phyloP scores from a whole-genome alignment of 2,113 vertebrate genomes.

The Elgaria multicarinata region DNA sequence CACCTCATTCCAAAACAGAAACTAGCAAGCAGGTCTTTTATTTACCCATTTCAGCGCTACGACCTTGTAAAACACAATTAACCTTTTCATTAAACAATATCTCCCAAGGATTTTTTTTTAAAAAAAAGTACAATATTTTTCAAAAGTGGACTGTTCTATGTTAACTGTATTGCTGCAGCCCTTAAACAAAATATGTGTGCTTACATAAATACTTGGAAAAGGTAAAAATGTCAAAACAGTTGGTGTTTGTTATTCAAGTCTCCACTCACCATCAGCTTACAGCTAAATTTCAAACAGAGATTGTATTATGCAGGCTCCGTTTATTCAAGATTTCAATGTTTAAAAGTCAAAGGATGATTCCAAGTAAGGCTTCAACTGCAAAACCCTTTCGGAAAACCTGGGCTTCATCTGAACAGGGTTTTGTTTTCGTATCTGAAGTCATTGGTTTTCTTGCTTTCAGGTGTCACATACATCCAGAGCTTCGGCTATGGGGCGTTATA shows the following conservation, averaged over 20 bases:
- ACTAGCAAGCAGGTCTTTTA: conserved; percentile 51
- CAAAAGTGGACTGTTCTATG: conserved; percentile 73
- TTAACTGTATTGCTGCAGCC: conserved; percentile 63
- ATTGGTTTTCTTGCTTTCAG: background rate
- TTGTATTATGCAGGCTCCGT: conserved; percentile 27
- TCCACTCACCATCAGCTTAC: conserved; percentile 74
- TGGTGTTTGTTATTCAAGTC: conserved; percentile 73
- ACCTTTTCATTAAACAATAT: conserved; percentile 74
- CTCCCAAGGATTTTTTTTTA: conserved; percentile 44
- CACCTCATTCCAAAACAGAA: conserved; percentile 49
- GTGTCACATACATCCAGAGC: background rate
- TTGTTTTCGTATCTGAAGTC: background rate
- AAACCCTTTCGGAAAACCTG: background rate
- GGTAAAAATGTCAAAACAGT: conserved; percentile 81
- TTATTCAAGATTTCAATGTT: conserved; percentile 66
- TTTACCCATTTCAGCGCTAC: conserved; percentile 22
- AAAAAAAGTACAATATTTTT: conserved; percentile 44
- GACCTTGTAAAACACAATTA: conserved; percentile 72
- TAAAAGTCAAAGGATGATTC: conserved; percentile 56
- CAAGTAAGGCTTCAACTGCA: conserved; percentile 51
- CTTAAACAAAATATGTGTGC: conserved; percentile 79
- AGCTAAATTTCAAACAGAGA: conserved; percentile 75
- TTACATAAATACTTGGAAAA: conserved; percentile 78
- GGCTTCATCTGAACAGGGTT: background rate
- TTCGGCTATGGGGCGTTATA: too few relatives aligned